Base-by-base conservation (phyloP, 2,888 invertebrate species). In the Thymelicus sylvestris region DNA sequence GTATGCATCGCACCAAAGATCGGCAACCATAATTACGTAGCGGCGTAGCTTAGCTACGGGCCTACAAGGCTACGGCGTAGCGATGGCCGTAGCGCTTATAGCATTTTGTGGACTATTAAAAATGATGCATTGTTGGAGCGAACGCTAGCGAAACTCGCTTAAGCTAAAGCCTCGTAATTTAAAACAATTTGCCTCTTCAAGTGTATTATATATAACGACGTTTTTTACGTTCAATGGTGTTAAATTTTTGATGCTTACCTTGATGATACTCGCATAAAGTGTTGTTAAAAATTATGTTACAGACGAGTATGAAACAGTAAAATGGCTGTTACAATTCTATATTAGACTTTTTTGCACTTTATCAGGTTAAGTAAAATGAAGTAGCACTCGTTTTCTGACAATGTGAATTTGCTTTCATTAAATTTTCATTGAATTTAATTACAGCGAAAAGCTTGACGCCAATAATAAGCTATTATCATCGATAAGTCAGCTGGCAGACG, bases 71-170 rank as follows among this genome's bases (percentile, higher is more conserved):
- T 69, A 69, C 69, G 69, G 4, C 63, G 69, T 64, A 57, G 48
- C 57, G 48, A 47, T 64, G 15, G 48, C 57, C 69, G 69, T 64
- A 64, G 64, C 63, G 63, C 68, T 68, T 44, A 59, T 62, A 61
- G 62, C 67, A 2, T 19, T 6, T 50, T 67, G 67, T 52, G 15
- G 67, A 44, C 62, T 68, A 62, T 68, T 67, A 67, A 62, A 75
- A 73, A 71, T 75, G 72, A 73, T 73, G 72, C 71, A 73, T 76
- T 68, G 73, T 74, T 72, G 59, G 52, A 65, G 59, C 64, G 57
- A 67, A 67, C 57, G 66, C 66, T 47, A 66, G 66, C 66, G 57
- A 66, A 59, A 38, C 59, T 59, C 66, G 47, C 39, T 39, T 52
- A 8, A 66, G 44, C 59, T 59, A 13, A 66, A 67, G 48, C 48